Conservation (phyloP, 2,113 vertebrate species). For the Python bivittatus region DNA sequence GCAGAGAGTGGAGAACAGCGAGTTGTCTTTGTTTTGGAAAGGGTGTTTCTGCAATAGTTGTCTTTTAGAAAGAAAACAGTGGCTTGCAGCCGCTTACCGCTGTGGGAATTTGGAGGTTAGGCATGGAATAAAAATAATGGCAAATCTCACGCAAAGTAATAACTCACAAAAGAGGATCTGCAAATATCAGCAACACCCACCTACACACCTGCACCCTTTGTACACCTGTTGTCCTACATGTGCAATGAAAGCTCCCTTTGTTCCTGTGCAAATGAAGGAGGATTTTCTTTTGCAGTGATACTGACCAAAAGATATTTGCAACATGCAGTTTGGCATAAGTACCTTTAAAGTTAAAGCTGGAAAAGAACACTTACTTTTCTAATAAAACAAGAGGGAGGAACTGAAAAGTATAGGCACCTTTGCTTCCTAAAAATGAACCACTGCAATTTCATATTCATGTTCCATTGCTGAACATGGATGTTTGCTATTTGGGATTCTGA, state of each 20-base stretch:
- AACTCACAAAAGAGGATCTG: constrained; percentile 58
- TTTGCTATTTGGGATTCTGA: background rate
- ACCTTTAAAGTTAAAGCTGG: constrained; percentile 31
- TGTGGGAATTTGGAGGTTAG: constrained; percentile 59
- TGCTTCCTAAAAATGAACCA: background rate
- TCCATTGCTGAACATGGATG: background rate
- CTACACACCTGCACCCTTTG: constrained; percentile 43
- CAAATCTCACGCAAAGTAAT: constrained; percentile 53
- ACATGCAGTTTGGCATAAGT: background rate
- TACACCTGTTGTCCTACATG: constrained; percentile 54
- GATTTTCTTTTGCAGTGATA: constrained; percentile 44
- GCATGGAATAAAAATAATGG: constrained; percentile 50
- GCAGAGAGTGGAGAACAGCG: background rate
- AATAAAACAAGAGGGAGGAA: constrained; percentile 50
- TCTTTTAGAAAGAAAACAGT: constrained; percentile 51
- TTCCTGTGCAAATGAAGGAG: constrained; percentile 53
- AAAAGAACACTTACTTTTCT: constrained; percentile 47
- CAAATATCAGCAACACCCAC: constrained; percentile 46
- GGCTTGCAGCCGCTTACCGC: constrained; percentile 48
- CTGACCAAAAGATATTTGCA: constrained; percentile 51
- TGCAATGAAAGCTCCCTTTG: constrained; percentile 41
- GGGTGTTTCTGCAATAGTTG: constrained; percentile 37
- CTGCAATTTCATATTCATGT: background rate
- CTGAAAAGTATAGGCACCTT: constrained; percentile 51
- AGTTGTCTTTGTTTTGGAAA: constrained; percentile 35